Evolutionary conservation across 2,113 vertebrate genomes (phyloP).

Genomic region (Thermophis baileyi): DNA sequence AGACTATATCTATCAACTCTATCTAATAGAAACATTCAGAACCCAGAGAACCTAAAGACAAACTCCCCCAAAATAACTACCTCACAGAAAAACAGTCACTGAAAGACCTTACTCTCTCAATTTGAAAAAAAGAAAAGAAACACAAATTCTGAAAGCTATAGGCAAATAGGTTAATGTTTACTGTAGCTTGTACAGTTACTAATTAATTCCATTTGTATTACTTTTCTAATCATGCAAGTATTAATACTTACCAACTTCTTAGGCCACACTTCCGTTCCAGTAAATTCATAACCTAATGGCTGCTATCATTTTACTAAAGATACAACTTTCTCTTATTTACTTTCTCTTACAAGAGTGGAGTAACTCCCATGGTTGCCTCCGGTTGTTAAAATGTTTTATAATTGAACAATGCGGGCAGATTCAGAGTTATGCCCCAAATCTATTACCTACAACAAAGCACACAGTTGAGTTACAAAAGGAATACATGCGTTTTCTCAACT

Average conservation of each 20-base stretch:
- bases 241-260: neutral
- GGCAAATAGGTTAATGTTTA: neutral
- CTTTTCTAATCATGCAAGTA: neutral
- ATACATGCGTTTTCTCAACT: neutral
- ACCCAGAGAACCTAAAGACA: neutral
- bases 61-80: neutral
- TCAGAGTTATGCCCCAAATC: neutral
- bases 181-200: neutral
- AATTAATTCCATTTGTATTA: constrained; percentile 3
- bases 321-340: neutral
- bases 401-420: neutral
- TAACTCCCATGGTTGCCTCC: neutral
- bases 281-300: neutral
- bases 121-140: neutral
- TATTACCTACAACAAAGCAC: too few relatives aligned
- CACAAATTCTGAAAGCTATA: neutral
- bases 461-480: neutral
- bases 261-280: neutral
- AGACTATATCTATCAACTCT: neutral
- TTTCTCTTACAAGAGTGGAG: neutral
- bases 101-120: neutral
- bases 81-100: neutral
- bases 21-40: neutral
- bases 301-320: neutral
- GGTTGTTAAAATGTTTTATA: neutral